phyloP scores from a whole-genome alignment of 2,113 vertebrate species.

The Phylloscopus trochiloides region DNA sequence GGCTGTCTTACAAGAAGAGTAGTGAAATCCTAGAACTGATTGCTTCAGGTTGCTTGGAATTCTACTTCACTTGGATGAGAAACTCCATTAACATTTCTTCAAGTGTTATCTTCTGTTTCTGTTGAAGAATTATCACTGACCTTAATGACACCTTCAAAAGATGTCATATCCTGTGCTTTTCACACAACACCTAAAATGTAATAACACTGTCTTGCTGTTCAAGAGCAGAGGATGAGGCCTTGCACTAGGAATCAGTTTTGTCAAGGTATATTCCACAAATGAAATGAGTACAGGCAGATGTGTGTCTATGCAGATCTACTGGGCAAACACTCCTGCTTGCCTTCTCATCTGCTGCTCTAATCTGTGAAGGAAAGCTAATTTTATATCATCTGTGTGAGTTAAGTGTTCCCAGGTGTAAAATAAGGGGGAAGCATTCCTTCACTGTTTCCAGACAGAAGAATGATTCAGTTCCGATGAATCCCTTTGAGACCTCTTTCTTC shows the following conservation, averaged over 20 bases:
- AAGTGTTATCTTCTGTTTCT: not conserved
- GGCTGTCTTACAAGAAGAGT: not conserved
- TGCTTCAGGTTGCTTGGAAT: not conserved
- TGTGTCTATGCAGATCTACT: not conserved
- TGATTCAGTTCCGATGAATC: conserved; percentile 9
- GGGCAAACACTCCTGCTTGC: not conserved
- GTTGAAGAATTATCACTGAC: not conserved
- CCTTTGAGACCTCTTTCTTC: not conserved
- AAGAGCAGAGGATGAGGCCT: not conserved
- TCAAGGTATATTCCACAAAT: not conserved
- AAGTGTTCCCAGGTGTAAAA: conserved; percentile 20
- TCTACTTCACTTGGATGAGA: not conserved
- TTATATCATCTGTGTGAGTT: not conserved
- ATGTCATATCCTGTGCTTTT: not conserved
- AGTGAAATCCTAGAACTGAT: not conserved
- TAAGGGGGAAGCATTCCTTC: not conserved
- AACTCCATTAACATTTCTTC: not conserved
- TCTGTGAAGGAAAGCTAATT: not conserved
- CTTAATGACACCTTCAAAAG: not conserved
- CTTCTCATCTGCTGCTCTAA: not conserved
- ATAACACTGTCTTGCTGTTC: not conserved
- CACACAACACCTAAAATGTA: not conserved
- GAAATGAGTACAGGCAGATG: not conserved
- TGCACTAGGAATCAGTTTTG: not conserved
- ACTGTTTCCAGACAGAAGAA: not conserved